Evolutionary conservation across 2,113 vertebrate genomes (phyloP).

Genomic region (Rhynchomys soricoides): DNA sequence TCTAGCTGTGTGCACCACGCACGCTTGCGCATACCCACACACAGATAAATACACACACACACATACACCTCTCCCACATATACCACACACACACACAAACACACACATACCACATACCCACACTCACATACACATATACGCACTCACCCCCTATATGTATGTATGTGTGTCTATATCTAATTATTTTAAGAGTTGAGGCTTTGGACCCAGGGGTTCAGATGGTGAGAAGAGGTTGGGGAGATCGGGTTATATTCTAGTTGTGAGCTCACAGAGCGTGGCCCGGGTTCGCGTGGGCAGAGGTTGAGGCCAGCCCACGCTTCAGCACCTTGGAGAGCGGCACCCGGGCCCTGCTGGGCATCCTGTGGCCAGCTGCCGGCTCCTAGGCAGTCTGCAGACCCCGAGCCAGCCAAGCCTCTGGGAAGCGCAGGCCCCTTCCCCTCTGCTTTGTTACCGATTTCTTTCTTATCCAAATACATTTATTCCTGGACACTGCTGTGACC

Average conservation of each 20-base stretch:
- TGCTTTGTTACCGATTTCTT: neutral
- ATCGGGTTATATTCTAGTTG: neutral
- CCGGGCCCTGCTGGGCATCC: neutral
- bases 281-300: neutral
- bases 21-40: neutral
- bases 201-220: neutral
- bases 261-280: neutral
- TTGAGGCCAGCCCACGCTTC: neutral
- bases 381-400: neutral
- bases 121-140: neutral
- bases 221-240: neutral
- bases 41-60: neutral
- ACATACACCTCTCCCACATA: neutral
- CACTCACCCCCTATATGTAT: neutral
- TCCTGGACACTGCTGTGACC: neutral
- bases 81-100: neutral
- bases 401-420: neutral
- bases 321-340: constrained; percentile 9
- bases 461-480: constrained; percentile 22
- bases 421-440: neutral
- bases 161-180: neutral
- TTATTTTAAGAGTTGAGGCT: neutral
- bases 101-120: neutral
- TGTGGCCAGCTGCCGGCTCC: accelerated
- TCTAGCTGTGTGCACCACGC: neutral